phyloP scores from a whole-genome alignment of 2,113 vertebrate species.

The Rhinoptilus africanus region DNA sequence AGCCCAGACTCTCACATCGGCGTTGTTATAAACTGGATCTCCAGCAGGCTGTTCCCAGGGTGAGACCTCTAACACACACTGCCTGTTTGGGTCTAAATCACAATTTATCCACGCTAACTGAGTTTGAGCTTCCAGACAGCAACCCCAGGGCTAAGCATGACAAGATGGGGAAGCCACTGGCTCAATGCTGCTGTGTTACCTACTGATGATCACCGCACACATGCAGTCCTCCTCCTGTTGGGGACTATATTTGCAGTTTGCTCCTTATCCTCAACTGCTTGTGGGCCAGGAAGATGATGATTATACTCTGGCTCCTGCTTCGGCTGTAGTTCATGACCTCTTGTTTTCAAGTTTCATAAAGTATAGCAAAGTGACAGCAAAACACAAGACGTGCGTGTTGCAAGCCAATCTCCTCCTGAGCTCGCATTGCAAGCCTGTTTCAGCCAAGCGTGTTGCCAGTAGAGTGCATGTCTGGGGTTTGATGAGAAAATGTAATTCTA shows the following conservation, averaged over 20 bases:
- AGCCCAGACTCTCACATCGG: background rate
- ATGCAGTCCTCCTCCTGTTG: background rate
- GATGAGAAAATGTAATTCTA: constrained; percentile 21
- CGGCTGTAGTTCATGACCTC: background rate
- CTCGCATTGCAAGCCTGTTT: background rate
- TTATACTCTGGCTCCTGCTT: background rate
- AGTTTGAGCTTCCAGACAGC: background rate
- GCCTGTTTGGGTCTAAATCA: background rate
- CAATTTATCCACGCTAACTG: accelerated
- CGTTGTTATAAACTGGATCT: accelerated
- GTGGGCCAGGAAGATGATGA: background rate
- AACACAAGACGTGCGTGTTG: accelerated
- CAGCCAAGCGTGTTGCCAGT: background rate
- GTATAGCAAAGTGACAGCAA: background rate
- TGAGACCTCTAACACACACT: background rate
- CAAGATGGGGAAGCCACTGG: background rate
- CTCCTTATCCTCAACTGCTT: background rate
- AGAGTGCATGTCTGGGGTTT: background rate
- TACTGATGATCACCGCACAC: background rate
- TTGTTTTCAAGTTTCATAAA: background rate
- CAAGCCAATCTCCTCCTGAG: background rate
- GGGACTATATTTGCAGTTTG: background rate
- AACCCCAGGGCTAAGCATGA: background rate
- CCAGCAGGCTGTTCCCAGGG: background rate
- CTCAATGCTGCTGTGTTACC: background rate